Base-by-base conservation (phyloP, 2,888 invertebrate species). In the Opisthograptis luteolata region DNA sequence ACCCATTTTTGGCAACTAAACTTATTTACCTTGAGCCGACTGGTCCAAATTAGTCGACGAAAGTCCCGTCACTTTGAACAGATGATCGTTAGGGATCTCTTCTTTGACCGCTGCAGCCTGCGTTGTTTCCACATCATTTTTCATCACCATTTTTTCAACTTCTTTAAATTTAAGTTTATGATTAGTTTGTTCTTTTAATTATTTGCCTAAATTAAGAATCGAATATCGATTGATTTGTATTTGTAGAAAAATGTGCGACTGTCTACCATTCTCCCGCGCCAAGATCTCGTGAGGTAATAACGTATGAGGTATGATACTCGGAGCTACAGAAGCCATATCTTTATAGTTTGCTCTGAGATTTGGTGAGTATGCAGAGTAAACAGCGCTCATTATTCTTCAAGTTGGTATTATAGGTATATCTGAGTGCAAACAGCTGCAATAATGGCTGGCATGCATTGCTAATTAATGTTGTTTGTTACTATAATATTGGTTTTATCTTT, bases 31-130 rank as follows among this genome's bases (percentile, higher is more conserved):
- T 81, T 84, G 78, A 8, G 79, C 82, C 60, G 88, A 58, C 55
- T 88, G 88, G 60, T 88, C 86, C 63, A 89, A 65, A 60, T 88
- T 90, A 1, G 64, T 67, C 0, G 87, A 76, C 0, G 89, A 87
- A 32, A 90, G 61, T 12, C 88, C 89, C 0, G 89, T 89, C 24
- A 89, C 87, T 58, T 73, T 85, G 54, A 77, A 90, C 1, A 89
- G 70, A 41, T 89, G 88, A 47, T 84, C 87, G 31, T 87, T 87
- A 0, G 86, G 76, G 0, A 89, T 87, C 57, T 83, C 87, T 42
- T 85, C 87, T 41, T 68, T 70, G 5, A 34, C 55, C 20, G 60
- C 55, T 2, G 68, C 41, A 2, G 57, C 55, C 17, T 57, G 57
- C 2, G 68, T 49, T 3, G 52, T 53, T 43, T 78, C 79, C 0